These are phyloP conservation scores for Athetis lepigone DNA, from an alignment of 2,888 invertebrate genomes.

Conservation along the genomic window DNA sequence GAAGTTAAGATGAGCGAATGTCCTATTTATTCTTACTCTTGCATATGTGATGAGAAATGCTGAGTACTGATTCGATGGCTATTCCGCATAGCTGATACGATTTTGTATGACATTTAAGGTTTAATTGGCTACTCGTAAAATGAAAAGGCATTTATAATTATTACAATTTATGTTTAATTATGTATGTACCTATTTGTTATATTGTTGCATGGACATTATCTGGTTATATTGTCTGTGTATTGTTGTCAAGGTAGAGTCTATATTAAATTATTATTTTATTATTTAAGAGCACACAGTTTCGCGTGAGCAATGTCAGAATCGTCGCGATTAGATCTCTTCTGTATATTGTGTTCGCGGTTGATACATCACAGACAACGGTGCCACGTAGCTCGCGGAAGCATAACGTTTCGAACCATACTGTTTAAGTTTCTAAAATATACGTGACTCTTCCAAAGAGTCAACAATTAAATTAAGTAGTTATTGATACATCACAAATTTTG, in stretches of 20 bases:
- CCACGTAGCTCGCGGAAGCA: slow-evolving; percentile 52
- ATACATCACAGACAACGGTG: slow-evolving; percentile 49
- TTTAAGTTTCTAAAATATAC: slow-evolving; percentile 63
- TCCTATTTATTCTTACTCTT: slow-evolving; percentile 77
- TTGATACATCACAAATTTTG: slow-evolving; percentile 65
- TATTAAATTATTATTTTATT: slow-evolving; percentile 87
- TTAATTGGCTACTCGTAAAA: slow-evolving; percentile 78
- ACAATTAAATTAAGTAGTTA: slow-evolving; percentile 58
- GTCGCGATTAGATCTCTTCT: slow-evolving; percentile 65
- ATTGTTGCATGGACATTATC: slow-evolving; percentile 64
- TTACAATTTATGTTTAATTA: slow-evolving; percentile 82
- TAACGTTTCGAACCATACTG: slow-evolving; percentile 59
- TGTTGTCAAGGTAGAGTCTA: slow-evolving; percentile 87
- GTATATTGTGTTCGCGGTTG: slow-evolving; percentile 56
- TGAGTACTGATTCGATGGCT: slow-evolving; percentile 71
- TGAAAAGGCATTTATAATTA: slow-evolving; percentile 85
- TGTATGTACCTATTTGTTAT: slow-evolving; percentile 79
- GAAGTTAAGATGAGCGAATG: slow-evolving; percentile 73
- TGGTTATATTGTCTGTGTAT: slow-evolving; percentile 51
- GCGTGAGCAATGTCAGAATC: slow-evolving; percentile 65
- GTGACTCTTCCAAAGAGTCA: slow-evolving; percentile 59
- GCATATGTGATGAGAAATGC: slow-evolving; percentile 72
- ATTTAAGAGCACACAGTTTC: slow-evolving; percentile 73
- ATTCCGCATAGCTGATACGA: slow-evolving; percentile 67
- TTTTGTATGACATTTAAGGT: slow-evolving; percentile 75